phyloP scores from a whole-genome alignment of 37 sponge, comb jelly and placozoan genomes.

The Axinella damicornis region DNA sequence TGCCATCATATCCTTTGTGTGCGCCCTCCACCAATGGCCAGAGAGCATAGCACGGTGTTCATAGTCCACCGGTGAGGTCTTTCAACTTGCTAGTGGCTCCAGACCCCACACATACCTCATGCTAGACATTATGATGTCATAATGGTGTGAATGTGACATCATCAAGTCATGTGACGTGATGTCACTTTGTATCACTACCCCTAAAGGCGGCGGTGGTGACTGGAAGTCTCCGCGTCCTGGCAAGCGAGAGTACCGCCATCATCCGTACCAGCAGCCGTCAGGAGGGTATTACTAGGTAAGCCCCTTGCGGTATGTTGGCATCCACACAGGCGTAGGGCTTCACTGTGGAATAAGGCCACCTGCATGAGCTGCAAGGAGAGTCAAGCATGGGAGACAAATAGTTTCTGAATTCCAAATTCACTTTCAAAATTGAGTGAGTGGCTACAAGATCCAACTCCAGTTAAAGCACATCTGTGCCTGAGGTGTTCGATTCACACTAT shows the following conservation, averaged over 20 bases:
- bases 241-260: conserved; percentile 42
- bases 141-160: not conserved
- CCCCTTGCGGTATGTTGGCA: too few relatives aligned
- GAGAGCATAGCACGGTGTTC: conserved; percentile 20
- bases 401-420: too few relatives aligned
- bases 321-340: too few relatives aligned
- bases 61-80: conserved; percentile 25
- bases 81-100: conserved; percentile 21
- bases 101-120: not conserved
- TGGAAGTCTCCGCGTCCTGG: conserved; percentile 26
- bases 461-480: too few relatives aligned
- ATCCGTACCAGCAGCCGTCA: conserved; percentile 50
- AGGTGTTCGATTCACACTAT: too few relatives aligned
- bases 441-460: too few relatives aligned
- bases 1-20: not conserved
- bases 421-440: too few relatives aligned
- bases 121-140: too few relatives aligned
- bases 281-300: too few relatives aligned
- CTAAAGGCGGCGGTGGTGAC: not conserved
- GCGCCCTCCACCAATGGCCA: not conserved
- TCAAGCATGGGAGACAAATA: too few relatives aligned
- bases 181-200: not conserved
- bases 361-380: too few relatives aligned
- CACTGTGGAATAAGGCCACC: too few relatives aligned
- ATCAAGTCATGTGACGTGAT: not conserved